These are phyloP conservation scores for Elegia similella DNA, from an alignment of 2,888 invertebrate species.

Conservation along the genomic window DNA sequence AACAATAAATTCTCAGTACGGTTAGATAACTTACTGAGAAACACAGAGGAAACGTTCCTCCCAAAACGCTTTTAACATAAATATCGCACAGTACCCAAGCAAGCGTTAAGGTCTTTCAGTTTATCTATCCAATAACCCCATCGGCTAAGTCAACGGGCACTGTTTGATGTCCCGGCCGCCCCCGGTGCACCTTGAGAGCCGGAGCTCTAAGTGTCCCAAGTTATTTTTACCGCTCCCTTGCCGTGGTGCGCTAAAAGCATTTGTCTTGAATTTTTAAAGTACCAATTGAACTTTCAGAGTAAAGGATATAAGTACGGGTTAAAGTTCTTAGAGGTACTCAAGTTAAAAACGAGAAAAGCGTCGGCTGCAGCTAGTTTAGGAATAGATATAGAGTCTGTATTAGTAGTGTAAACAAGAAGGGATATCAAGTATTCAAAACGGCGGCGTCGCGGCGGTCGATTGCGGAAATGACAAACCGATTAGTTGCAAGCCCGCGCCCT, in stretches of 20 bases:
- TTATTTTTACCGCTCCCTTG: conserved; percentile 63
- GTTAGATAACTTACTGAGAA: conserved; percentile 2
- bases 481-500: conserved; percentile 67
- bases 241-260: conserved; percentile 63
- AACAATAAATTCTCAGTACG: conserved; percentile 2
- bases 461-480: conserved; percentile 77
- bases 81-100: conserved; percentile 16
- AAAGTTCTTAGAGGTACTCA: conserved; percentile 29
- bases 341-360: conserved; percentile 18
- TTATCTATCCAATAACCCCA: conserved; percentile 60
- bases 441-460: conserved; percentile 59
- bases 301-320: conserved; percentile 34
- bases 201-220: conserved; percentile 53
- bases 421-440: conserved; percentile 63
- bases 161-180: conserved; percentile 54
- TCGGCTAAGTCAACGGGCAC: conserved; percentile 57
- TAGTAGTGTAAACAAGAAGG: conserved; percentile 46
- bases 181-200: conserved; percentile 45
- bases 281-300: conserved; percentile 62
- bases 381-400: neutral
- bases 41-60: conserved; percentile 3
- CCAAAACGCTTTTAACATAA: conserved; percentile 16
- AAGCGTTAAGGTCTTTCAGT: conserved; percentile 35
- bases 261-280: conserved; percentile 76
- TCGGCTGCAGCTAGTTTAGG: neutral